Evolutionary conservation across 2,113 vertebrate genomes (phyloP), one percentile per base, ranked within the genome.

Genomic region (Vulpes vulpes): DNA sequence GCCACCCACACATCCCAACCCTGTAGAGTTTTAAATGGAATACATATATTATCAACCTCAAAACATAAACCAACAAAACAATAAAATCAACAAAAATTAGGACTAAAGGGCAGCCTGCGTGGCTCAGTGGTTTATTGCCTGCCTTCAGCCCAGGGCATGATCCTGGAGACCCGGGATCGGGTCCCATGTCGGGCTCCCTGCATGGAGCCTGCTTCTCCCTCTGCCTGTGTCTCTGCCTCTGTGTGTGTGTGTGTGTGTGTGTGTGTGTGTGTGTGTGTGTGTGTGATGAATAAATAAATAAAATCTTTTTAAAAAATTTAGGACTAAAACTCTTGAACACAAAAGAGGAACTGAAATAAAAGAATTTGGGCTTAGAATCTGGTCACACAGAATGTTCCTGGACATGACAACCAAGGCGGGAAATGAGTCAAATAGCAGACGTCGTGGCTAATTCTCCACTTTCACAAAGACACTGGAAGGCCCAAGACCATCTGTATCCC

Each of bases 61-160:
- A 94, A 78, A n/a, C 32, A 32, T 2, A 69, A 22, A 43, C 43
- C 43, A 43, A 43, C 43, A 71, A n/a, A 76, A 85, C 19, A 25
- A 69, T 38, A 94, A 90, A 84, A 43, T 11, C 32, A 78, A 79
- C 71, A 90, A 62, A 91, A 90, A 62, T 62, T 64, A 4, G 22
- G 73, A 20, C 32, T 43, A 30, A 71, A 69, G 43, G 43, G 43
- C 43, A 43, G 7, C 43, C 43, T 43, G 43, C 5, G 43, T 43
- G 43, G 43, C 43, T 43, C 43, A 43, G 43, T 43, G 43, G 43
- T 43, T 43, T 43, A 43, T 43, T 1, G 43, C 43, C 43, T 43
- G 43, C 43, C 43, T 43, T 43, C 43, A 1, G 43, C 43, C 43
- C 43, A 43, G 43, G 43, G 43, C 7, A 43, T 43, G 43, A 43